Evolutionary conservation across 92 coral and sea anemone species (phyloP), one percentile per base, ranked within the genome.

Genomic region (Phenganax stokvisi): DNA sequence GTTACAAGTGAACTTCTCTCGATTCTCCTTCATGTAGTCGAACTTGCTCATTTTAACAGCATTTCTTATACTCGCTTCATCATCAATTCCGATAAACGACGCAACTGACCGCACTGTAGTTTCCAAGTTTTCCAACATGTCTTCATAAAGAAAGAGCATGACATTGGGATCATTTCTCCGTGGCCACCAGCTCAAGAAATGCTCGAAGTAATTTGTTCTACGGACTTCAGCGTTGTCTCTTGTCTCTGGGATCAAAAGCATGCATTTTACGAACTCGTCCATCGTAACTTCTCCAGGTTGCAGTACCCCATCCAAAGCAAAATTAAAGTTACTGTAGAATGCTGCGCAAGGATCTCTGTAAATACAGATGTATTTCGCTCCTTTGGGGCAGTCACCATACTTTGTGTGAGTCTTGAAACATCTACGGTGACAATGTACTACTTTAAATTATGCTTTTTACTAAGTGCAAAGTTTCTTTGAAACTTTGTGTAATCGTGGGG

Each of bases 151-250:
- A 54, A 88, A 58, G 57, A 72, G 68, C 47, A 88, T 64, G 61
- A 85, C 84, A 52, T 88, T 83, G 0, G 75, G 57, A 16, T 83
- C 80, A 15, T 88, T 37, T 20, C 72, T 66, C 0, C 83, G 85
- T 52, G 66, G 30, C 89, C 89, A 88, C 89, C 91, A 88, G 74
- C 81, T 84, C 6, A 73, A 52, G 54, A 83, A 74, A 66, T 88
- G 86, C 55, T 70, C 80, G 31, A 79, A 69, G 79, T 83, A 80
- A 54, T 80, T 72, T 17, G 81, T 80, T 12, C 29, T 54, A 20
- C 56, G 51, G 61, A 86, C 81, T 69, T 77, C 72, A 80, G 17
- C 47, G 47, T 37, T 77, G 76, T 76, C 31, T 57, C 69, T 44
- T 58, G 9, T 57, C 1, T 55, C 81, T 2, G 13, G 54, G 9